Evolutionary conservation across 2,113 vertebrate species (phyloP).

Genomic region (Holacanthus passer): DNA sequence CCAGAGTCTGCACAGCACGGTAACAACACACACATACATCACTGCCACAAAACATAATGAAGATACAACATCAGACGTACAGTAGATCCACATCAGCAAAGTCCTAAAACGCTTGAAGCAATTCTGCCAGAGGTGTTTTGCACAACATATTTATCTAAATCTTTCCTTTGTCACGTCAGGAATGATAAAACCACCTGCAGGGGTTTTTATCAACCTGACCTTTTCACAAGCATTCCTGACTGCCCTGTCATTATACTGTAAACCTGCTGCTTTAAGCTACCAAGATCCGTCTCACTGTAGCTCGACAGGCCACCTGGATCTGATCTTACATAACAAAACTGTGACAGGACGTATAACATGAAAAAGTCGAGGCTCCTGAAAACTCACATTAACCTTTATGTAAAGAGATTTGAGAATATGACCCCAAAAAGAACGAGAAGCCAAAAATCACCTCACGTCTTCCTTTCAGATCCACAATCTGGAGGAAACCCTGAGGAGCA

Average conservation of each 20-base stretch:
- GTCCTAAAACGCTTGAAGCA: neutral
- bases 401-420: neutral
- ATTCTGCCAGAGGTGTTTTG: neutral
- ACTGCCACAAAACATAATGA: no score
- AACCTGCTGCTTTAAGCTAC: slow-evolving; percentile 5
- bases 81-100: neutral
- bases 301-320: slow-evolving; percentile 24
- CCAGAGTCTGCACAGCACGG: slow-evolving; percentile 73
- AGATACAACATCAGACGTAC: neutral
- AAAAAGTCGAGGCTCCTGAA: neutral
- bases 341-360: neutral
- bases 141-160: neutral
- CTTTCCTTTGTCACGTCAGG: neutral
- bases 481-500: slow-evolving; percentile 71
- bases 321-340: neutral
- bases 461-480: slow-evolving; percentile 76
- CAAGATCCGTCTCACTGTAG: neutral
- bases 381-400: no score
- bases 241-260: slow-evolving; percentile 44
- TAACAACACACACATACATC: slow-evolving; percentile 32
- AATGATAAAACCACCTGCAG: neutral
- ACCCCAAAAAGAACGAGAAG: no score
- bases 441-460: neutral
- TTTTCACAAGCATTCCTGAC: slow-evolving; percentile 31
- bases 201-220: neutral